Base-by-base conservation (phyloP, 1,140 invertebrate genomes). In the Cataglyphis hispanica region DNA sequence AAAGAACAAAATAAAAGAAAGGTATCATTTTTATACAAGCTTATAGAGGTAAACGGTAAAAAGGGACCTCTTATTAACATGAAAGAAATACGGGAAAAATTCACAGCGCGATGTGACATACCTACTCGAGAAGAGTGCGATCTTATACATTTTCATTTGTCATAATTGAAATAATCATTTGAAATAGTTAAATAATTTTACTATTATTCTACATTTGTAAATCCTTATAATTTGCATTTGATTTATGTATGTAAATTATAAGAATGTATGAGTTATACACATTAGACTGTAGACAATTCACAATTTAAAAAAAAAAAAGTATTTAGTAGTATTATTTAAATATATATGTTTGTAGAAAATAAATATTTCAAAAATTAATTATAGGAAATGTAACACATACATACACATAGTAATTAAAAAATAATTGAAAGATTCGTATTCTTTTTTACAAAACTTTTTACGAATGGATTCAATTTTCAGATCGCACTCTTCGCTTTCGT, bases 1-100 rank as follows among this genome's bases (percentile, higher is more conserved):
- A 60, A 60, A 81, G 46, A 25, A 61, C 22, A 69, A 34, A 50
- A 84, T 86, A 27, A 89, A 43, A 85, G 31, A 63, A 78, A 85
- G 63, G 67, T 78, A 88, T 91, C 89, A 76, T 91, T 91, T 91
- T 91, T 91, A 90, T 91, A 91, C 89, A 91, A 88, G 67, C 86
- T 90, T 91, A 69, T 80, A 91, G 86, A 70, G 53, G 40, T 90
- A 87, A 88, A 83, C 37, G 40, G 80, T 87, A 84, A 16, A 50
- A 50, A 40, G 78, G 78, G 37, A 81, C 50, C 19, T 72, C 56
- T 56, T 74, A 34, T 43, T 72, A 53, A 53, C 13, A 37, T 16
- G 67, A 78, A 22, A 56, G 53, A 75, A 69, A 76, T 1, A 19
- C n/a, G 53, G 13, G 31, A 75, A 5, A 56, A 56, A 66, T 25